Evolutionary conservation across 2,797 vertebrate species (phyloP).

Genomic region (Rhinatrema bivittatum): DNA sequence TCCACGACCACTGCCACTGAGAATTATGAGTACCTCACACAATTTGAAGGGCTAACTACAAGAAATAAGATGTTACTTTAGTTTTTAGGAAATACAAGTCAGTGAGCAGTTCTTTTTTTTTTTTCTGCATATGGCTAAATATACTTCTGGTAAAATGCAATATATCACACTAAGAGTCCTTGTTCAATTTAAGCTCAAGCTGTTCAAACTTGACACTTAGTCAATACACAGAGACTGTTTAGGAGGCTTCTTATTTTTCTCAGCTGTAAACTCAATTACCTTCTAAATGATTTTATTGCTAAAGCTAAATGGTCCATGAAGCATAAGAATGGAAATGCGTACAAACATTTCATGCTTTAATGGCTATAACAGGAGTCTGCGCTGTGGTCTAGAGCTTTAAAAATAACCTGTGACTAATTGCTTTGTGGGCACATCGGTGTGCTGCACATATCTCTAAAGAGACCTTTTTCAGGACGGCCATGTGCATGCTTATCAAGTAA

Average conservation of each 20-base stretch:
- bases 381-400: constrained; percentile 30
- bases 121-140: constrained; percentile 13
- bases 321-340: constrained; percentile 30
- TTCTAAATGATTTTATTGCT: constrained; percentile 42
- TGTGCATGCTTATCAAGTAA: constrained; percentile 3
- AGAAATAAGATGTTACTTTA: no score
- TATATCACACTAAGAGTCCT: constrained; percentile 12
- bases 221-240: constrained; percentile 30
- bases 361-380: constrained; percentile 12
- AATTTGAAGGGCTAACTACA: no score
- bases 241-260: constrained; percentile 38
- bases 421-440: constrained; percentile 13
- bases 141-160: constrained; percentile 5
- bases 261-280: constrained; percentile 33
- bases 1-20: no score
- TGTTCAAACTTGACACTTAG: constrained; percentile 25
- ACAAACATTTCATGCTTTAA: constrained; percentile 39
- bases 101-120: constrained; percentile 7
- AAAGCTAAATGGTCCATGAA: constrained; percentile 40
- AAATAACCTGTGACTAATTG: constrained; percentile 35
- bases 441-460: constrained; percentile 6
- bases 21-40: no score
- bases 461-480: constrained; percentile 11
- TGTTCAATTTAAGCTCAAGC: constrained; percentile 22
- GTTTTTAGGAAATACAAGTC: no score